A percentile compares a stretch with the other conserved stretches of the same genome.
Conservation (phyloP, 2,797 vertebrate genomes). For the Melanotaenia maccullochi region DNA sequence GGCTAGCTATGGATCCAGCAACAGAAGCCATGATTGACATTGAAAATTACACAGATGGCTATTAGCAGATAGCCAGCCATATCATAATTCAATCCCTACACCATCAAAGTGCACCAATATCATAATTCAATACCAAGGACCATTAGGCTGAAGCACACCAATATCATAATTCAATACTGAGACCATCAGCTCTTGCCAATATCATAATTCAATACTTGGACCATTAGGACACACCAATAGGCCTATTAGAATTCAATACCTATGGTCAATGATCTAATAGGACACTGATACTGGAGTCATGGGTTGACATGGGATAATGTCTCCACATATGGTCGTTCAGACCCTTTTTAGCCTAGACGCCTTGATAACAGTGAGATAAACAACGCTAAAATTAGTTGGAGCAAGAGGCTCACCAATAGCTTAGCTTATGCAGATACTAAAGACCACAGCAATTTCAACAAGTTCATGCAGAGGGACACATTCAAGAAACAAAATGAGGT, state of each 20-base stretch:
- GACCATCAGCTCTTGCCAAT: conserved; percentile 76
- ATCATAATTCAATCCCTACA: conserved; percentile 82
- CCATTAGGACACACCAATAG: conserved; percentile 79
- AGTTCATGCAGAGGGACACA: conserved; percentile 20
- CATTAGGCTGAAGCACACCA: conserved; percentile 79
- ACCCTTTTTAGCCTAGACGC: conserved; percentile 70
- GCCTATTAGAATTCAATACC: conserved; percentile 82
- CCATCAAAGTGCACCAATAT: conserved; percentile 82
- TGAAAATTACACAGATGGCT: conserved; percentile 79
- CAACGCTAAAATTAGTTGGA: conserved; percentile 77
- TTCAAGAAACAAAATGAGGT: conserved; percentile 41
- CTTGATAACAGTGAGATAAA: conserved; percentile 74
- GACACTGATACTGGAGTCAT: conserved; percentile 77
- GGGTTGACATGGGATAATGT: conserved; percentile 70
- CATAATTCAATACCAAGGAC: conserved; percentile 81
- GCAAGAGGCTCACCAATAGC: conserved; percentile 63
- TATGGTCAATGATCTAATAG: conserved; percentile 79
- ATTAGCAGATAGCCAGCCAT: conserved; percentile 79
- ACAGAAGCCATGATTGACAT: conserved; percentile 74
- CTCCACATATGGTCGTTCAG: conserved; percentile 49
- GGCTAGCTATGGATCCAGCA: conserved; percentile 74
- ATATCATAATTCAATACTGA: conserved; percentile 82
- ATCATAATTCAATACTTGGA: conserved; percentile 81
- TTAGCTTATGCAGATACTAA: conserved; percentile 33
- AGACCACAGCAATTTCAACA: conserved; percentile 37